Evolutionary conservation across 2,113 vertebrate genomes (phyloP), one percentile per base, ranked within the genome.

Genomic region (Neolamprologus caudopunctatus): DNA sequence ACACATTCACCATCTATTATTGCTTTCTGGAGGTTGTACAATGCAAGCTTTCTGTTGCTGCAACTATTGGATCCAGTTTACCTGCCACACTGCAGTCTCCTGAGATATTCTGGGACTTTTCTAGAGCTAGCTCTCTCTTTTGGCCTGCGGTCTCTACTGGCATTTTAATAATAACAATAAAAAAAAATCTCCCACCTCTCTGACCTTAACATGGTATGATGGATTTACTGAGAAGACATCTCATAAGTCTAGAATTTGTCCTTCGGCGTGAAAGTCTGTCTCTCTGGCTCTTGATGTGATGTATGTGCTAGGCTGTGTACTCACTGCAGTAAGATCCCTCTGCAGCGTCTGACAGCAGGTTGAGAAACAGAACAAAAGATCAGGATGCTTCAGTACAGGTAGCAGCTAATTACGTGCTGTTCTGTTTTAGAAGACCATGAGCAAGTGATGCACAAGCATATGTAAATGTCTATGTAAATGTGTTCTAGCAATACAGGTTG

Each of bases 331-430:
- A 61, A 78, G 84, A 84, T 42, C 55, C 54, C 26, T 68, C 61
- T 17, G 9, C 63, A 81, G 80, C 19, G 2, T 81, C 68, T 45
- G 78, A 84, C 66, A 53, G 80, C 45, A 50, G 40, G 26, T 45
- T 66, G 50, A 83, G 61, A 35, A 73, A 84, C 35, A 63, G 71
- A 84, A 81, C 54, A 87, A 84, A 87, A 80, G 79, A 88, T 53
- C 63, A 78, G 81, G 89, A 83, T 83, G 87, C 91, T 88, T 89
- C 90, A 89, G 81, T 85, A 68, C 86, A 89, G 80, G 85, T 87
- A 81, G 80, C 87, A 80, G 80, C 71, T 83, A 73, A 90, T 89
- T 86, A 63, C 50, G 37, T 55, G 55, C 66, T 89, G 80, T 63
- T 58, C 9, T 80, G 55, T 80, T 85, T 86, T 9, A 84, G 42